A percentile compares a stretch with the other conserved stretches of the same genome.
These are phyloP conservation scores for Corythornis vintsioides DNA, from an alignment of 2,113 vertebrate genomes.

Conservation along the genomic window DNA sequence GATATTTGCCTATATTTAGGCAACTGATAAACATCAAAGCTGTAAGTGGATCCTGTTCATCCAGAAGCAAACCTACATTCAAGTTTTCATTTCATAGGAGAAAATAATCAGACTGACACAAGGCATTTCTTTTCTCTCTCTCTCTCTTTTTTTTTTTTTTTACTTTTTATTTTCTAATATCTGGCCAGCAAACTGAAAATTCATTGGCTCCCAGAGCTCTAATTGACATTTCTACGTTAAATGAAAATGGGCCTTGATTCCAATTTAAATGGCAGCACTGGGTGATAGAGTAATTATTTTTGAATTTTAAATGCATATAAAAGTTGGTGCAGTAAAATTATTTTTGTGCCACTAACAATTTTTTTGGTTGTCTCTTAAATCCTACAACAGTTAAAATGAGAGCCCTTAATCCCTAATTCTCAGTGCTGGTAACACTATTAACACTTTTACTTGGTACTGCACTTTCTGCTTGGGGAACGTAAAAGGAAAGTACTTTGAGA, in stretches of 20 bases:
- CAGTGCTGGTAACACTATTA: slow-evolving; percentile 26
- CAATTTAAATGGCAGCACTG: slow-evolving; percentile 35
- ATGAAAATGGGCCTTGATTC: slow-evolving; percentile 57
- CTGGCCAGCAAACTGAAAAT: slow-evolving; percentile 51
- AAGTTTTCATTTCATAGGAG: not conserved
- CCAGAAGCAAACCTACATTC: not conserved
- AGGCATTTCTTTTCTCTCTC: not conserved
- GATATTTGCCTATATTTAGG: not conserved
- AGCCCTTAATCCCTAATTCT: slow-evolving; percentile 34
- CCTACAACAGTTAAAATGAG: slow-evolving; percentile 27
- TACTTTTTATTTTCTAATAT: not conserved
- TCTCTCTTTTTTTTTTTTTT: not conserved
- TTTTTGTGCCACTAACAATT: not conserved
- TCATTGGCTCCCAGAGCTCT: slow-evolving; percentile 42
- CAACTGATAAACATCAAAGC: not conserved
- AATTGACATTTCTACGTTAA: slow-evolving; percentile 61
- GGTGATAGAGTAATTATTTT: slow-evolving; percentile 58
- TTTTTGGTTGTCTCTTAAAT: slow-evolving; percentile 31
- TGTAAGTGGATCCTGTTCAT: not conserved
- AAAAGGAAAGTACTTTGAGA: slow-evolving; percentile 13
- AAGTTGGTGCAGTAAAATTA: slow-evolving; percentile 48
- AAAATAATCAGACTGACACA: not conserved
- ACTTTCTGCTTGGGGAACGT: slow-evolving; percentile 21
- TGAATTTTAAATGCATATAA: slow-evolving; percentile 48
- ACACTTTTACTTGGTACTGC: not conserved